These are phyloP conservation scores for Morelia viridis DNA, from an alignment of 2,797 vertebrate genomes.

Conservation along the genomic window DNA sequence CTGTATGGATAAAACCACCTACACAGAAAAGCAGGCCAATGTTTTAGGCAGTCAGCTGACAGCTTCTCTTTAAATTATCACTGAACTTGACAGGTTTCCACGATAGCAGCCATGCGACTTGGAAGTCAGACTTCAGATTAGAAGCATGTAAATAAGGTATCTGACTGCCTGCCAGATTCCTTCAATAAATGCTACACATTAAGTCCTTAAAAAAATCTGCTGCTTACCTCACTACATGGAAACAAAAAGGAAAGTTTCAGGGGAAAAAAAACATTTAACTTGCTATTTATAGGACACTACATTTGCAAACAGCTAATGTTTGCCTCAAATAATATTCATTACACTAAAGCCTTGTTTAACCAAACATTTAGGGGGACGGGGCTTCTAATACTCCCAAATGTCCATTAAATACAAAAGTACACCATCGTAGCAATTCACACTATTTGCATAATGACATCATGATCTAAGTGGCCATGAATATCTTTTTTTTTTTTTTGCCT, in stretches of 20 bases:
- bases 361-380: too few relatives aligned
- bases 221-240: background rate
- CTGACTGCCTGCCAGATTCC: background rate
- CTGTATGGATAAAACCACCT: background rate
- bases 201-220: slow-evolving; percentile 13
- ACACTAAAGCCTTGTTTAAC: too few relatives aligned
- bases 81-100: background rate
- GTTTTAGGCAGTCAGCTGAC: background rate
- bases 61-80: slow-evolving; percentile 20
- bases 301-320: background rate
- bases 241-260: background rate
- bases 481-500: too few relatives aligned
- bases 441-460: too few relatives aligned
- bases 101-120: background rate
- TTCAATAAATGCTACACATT: background rate
- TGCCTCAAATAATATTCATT: background rate
- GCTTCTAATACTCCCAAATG: too few relatives aligned
- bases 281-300: background rate
- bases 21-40: background rate
- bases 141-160: slow-evolving; percentile 6
- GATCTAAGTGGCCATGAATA: too few relatives aligned
- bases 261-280: background rate
- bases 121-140: slow-evolving; percentile 16
- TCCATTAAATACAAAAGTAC: too few relatives aligned
- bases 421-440: too few relatives aligned